phyloP scores from a whole-genome alignment of 2,797 vertebrate genomes.

The Epinephelus malabaricus region DNA sequence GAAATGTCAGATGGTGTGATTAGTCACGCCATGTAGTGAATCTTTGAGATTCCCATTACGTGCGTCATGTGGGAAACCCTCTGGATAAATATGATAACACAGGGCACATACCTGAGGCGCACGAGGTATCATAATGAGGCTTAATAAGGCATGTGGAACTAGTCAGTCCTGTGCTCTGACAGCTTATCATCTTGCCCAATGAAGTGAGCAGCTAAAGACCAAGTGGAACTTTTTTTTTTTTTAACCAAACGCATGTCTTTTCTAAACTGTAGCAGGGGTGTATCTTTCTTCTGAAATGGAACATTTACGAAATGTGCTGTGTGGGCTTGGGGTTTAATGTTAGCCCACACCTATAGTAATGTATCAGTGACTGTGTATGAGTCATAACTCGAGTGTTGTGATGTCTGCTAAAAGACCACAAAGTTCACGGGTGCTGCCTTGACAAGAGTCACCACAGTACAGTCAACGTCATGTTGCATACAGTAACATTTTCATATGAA shows the following conservation, averaged over 20 bases:
- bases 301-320: constrained; percentile 35
- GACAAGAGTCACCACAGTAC: neutral
- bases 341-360: constrained; percentile 49
- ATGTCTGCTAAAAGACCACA: constrained; percentile 17
- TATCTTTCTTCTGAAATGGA: constrained; percentile 42
- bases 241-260: neutral
- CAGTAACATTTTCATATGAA: neutral
- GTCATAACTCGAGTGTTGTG: constrained; percentile 16
- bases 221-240: constrained; percentile 24
- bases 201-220: constrained; percentile 46
- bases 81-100: neutral
- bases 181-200: neutral
- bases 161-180: neutral
- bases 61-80: constrained; percentile 17
- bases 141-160: constrained; percentile 30
- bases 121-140: neutral
- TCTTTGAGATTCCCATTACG: fast-evolving
- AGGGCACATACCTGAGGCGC: fast-evolving
- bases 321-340: constrained; percentile 45
- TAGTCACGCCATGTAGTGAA: neutral
- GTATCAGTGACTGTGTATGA: constrained; percentile 23
- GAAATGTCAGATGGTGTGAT: neutral
- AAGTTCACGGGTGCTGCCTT: constrained; percentile 10
- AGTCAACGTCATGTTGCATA: neutral
- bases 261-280: constrained; percentile 30